Evolutionary conservation across 2,888 invertebrate species (phyloP).

Genomic region (Epicampocera succincta): DNA sequence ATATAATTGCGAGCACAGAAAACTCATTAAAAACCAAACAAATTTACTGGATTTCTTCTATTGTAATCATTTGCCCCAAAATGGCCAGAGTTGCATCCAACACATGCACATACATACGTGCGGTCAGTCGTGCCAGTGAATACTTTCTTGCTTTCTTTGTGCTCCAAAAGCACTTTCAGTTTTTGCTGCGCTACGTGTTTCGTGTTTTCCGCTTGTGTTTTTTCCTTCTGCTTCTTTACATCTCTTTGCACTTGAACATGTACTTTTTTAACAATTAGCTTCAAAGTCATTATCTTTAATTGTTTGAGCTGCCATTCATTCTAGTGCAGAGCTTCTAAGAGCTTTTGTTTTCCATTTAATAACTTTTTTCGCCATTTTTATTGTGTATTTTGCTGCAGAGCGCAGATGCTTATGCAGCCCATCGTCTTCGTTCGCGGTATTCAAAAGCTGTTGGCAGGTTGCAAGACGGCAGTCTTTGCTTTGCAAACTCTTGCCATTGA

Average conservation of each 20-base stretch:
- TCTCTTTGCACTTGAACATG: not conserved
- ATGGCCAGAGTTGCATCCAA: too few species aligned
- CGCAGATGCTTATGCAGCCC: conserved; percentile 25
- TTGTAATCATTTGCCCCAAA: too few species aligned
- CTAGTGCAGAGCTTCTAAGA: too few species aligned
- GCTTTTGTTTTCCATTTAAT: too few species aligned
- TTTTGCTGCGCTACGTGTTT: not conserved
- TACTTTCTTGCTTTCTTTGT: too few species aligned
- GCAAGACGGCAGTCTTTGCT: conserved; percentile 42
- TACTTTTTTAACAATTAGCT: conserved; percentile 11
- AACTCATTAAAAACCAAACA: not conserved
- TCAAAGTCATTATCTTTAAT: conserved; percentile 19
- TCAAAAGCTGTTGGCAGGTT: conserved; percentile 38
- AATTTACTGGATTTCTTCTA: conserved; percentile 3
- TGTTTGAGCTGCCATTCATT: conserved; percentile 12
- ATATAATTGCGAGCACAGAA: conserved; percentile 7
- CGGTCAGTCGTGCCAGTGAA: not conserved
- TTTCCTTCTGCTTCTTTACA: not conserved
- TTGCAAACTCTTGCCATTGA: too few species aligned
- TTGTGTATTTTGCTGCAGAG: conserved; percentile 19
- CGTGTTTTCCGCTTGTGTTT: too few species aligned
- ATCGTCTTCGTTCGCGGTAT: conserved; percentile 21
- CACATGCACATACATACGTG: too few species aligned
- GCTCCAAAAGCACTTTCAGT: too few species aligned
- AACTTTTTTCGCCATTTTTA: not conserved